Percentiles rank a stretch among this genome's conserved stretches.
phyloP scores from a whole-genome alignment of 2,888 invertebrate genomes.

The Monopis laevigella region DNA sequence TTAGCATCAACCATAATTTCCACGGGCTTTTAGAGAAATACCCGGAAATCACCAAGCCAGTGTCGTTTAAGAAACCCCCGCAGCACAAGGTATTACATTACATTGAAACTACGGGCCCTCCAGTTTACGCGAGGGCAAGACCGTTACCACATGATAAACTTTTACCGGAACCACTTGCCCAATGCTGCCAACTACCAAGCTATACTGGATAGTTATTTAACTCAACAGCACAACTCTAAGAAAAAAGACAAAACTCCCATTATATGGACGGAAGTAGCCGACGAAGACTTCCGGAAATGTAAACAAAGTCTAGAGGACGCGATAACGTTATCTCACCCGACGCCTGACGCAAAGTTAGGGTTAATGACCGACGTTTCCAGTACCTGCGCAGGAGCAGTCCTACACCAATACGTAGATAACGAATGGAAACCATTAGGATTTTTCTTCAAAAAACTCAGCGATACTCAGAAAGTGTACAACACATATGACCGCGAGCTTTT shows the following conservation, averaged over 20 bases:
- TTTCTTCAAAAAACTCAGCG: slow-evolving; percentile 27
- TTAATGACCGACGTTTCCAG: slow-evolving; percentile 32
- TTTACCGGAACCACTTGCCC: slow-evolving; percentile 28
- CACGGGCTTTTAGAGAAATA: too few relatives aligned
- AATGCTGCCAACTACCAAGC: slow-evolving; percentile 25
- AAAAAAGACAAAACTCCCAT: slow-evolving; percentile 21
- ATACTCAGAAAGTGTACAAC: slow-evolving; percentile 27
- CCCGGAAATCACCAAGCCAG: too few relatives aligned
- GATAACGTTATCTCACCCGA: slow-evolving; percentile 25
- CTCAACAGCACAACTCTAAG: slow-evolving; percentile 16
- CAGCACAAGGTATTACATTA: too few relatives aligned
- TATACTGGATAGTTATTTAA: slow-evolving; percentile 22
- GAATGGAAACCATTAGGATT: slow-evolving; percentile 28
- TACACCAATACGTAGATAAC: slow-evolving; percentile 27
- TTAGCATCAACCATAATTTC: too few relatives aligned
- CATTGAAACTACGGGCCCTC: too few relatives aligned
- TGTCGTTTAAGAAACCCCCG: too few relatives aligned
- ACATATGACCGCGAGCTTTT: slow-evolving; percentile 21
- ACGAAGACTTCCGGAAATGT: slow-evolving; percentile 20
- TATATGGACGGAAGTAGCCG: slow-evolving; percentile 19
- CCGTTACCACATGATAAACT: slow-evolving; percentile 34
- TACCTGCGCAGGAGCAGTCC: slow-evolving; percentile 27
- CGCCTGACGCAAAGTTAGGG: slow-evolving; percentile 20
- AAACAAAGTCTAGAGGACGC: slow-evolving; percentile 22
- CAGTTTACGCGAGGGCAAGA: too few relatives aligned